phyloP scores from a whole-genome alignment of 2,888 invertebrate genomes.

The Hedya salicella region DNA sequence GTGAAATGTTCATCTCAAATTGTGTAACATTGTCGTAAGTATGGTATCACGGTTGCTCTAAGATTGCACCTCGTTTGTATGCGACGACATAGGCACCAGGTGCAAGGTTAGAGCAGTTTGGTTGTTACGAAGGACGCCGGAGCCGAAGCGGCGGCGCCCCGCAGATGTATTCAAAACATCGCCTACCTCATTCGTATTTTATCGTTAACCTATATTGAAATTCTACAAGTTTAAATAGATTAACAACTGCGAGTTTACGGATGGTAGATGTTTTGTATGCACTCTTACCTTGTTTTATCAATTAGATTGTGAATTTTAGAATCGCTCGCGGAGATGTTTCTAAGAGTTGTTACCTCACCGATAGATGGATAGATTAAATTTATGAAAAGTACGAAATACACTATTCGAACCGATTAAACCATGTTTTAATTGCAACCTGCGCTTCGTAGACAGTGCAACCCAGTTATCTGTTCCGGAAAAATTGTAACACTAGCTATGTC shows the following conservation, averaged over 20 bases:
- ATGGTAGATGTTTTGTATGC: constrained; percentile 61
- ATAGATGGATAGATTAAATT: constrained; percentile 81
- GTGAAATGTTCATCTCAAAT: constrained; percentile 3
- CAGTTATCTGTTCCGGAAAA: no score
- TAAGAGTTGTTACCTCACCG: constrained; percentile 83
- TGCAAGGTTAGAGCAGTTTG: background rate
- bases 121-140: constrained; percentile 3
- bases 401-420: constrained; percentile 62
- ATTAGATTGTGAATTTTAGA: constrained; percentile 75
- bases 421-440: constrained; percentile 38
- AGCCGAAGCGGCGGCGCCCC: constrained; percentile 25
- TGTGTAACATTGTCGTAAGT: background rate
- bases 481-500: no score
- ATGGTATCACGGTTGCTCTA: background rate
- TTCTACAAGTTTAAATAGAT: constrained; percentile 41
- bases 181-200: constrained; percentile 2
- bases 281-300: constrained; percentile 58
- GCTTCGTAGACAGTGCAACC: background rate
- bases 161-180: constrained; percentile 23
- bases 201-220: constrained; percentile 15
- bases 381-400: constrained; percentile 80
- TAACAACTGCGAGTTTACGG: constrained; percentile 33
- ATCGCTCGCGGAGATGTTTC: constrained; percentile 73
- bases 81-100: background rate
- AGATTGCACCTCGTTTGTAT: background rate